Evolutionary conservation across 2,113 vertebrate genomes (phyloP).

Genomic region (Cranoglanis bouderius): DNA sequence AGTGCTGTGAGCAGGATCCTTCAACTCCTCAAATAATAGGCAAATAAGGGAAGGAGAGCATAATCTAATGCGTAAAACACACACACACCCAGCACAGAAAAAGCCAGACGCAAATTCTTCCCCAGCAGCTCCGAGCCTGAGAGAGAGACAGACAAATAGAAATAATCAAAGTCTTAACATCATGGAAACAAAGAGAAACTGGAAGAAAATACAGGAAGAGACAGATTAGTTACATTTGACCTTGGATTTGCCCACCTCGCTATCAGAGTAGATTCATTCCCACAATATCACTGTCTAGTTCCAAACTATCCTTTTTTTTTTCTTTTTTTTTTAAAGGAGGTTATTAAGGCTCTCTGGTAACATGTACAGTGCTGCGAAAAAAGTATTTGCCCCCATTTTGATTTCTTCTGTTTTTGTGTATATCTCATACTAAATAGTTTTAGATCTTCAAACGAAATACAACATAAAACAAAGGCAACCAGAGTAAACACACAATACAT

Average conservation of each 20-base stretch:
- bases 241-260: not conserved
- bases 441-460: no score
- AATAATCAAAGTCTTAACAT: not conserved
- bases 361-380: no score
- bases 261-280: not conserved
- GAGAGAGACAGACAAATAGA: not conserved
- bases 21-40: slow-evolving; percentile 63
- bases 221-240: not conserved
- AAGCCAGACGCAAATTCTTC: slow-evolving; percentile 46
- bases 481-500: no score
- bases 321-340: not conserved
- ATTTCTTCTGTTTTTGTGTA: no score
- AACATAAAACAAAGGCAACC: no score
- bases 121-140: slow-evolving; percentile 60
- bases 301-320: not conserved
- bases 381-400: no score
- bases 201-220: not conserved
- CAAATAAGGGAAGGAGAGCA: slow-evolving; percentile 56
- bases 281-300: not conserved
- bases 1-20: slow-evolving; percentile 59
- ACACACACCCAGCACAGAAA: slow-evolving; percentile 38
- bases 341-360: not conserved
- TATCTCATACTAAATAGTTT: no score
- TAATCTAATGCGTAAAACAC: slow-evolving; percentile 56
- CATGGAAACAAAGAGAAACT: not conserved